Conservation (phyloP, 2,888 invertebrate genomes). For the Pseudococcus longispinus region DNA sequence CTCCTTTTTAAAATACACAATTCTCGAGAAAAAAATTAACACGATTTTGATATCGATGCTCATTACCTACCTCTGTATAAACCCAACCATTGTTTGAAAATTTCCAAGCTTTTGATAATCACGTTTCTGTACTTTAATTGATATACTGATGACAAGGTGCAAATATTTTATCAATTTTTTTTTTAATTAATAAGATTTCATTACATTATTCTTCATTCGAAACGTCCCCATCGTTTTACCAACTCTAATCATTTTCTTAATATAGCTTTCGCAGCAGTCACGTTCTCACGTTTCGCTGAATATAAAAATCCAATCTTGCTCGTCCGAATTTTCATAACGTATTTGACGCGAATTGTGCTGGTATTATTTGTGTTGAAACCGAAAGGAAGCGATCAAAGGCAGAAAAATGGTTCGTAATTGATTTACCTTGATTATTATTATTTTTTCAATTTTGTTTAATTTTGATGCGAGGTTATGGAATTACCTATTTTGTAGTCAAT, state of each 20-base stretch:
- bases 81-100: not conserved
- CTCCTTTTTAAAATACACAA: not conserved
- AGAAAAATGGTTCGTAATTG: no score
- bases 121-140: not conserved
- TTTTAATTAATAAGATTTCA: not conserved
- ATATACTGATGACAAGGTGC: not conserved
- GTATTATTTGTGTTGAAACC: no score
- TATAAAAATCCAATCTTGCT: no score
- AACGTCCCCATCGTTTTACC: not conserved
- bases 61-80: not conserved
- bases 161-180: conserved; percentile 5
- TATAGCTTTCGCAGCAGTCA: not conserved
- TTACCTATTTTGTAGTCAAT: no score
- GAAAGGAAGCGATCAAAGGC: no score
- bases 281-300: not conserved
- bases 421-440: no score
- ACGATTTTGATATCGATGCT: not conserved
- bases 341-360: no score
- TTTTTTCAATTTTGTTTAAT: no score
- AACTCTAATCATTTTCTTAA: not conserved
- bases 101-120: not conserved
- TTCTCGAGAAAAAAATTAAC: not conserved
- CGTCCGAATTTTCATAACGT: no score
- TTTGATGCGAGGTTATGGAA: no score
- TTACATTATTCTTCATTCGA: not conserved